Evolutionary conservation across 2,888 invertebrate species (phyloP), one percentile per base, ranked within the genome.

Genomic region (Alcis repandata): DNA sequence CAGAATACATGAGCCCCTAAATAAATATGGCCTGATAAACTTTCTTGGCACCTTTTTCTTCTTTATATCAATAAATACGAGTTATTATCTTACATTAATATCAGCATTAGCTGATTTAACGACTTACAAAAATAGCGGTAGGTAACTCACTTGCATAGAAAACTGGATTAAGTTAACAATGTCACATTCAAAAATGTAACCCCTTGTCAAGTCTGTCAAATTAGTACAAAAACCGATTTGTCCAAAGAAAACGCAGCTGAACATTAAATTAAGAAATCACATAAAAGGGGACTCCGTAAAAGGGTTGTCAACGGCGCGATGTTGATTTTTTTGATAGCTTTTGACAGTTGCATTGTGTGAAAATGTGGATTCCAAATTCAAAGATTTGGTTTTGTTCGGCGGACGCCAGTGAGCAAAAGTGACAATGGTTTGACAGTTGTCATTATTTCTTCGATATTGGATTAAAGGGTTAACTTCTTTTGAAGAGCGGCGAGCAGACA

Each of bases 161-260:
- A 64, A 56, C 38, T 49, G 32, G 59, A 76, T 74, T 82, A 83
- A 80, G 80, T 77, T 84, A 86, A 90, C 86, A 89, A 85, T 79
- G 73, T 73, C 72, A 73, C 70, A 75, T 67, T 69, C 59, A 67
- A 69, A 73, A 79, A 81, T 84, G 82, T 86, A 75, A 84, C 68
- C 68, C 78, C 70, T 84, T 89, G 89, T 90, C 89, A 91, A 80
- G 87, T 72, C 82, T 85, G 92, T 92, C 92, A 91, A 82, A 88
- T 91, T 90, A 89, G 81, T 73, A 86, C 85, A 88, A 89, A 59
- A 86, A 85, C 81, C 78, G 79, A 83, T 86, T 86, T 79, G 77
- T 72, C 74, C 75, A 82, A 85, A 83, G 81, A 79, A 83, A 82
- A 69, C 72, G 79, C 87, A 87, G 87, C 86, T 88, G 88, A 86